phyloP scores from a whole-genome alignment of 2,797 vertebrate species.

The Tokudaia muenninki region DNA sequence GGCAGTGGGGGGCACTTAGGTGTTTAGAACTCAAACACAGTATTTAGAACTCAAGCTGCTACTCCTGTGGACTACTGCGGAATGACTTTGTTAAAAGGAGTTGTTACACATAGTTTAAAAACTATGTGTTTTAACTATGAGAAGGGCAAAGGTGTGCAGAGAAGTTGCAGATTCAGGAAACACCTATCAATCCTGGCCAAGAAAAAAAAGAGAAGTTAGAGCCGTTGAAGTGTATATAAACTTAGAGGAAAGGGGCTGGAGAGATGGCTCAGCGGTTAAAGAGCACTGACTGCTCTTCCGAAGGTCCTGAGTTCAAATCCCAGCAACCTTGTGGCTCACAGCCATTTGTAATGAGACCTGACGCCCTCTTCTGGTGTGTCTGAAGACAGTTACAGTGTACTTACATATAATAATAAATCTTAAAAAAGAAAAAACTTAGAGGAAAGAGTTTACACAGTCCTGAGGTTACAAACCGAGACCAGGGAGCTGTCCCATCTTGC shows the following conservation, averaged over 20 bases:
- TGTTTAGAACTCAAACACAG: neutral
- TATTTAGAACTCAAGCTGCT: neutral
- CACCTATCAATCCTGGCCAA: neutral
- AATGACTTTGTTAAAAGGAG: neutral
- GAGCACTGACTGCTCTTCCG: too few species aligned
- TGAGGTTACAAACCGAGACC: neutral
- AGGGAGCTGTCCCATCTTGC: neutral
- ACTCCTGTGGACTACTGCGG: neutral
- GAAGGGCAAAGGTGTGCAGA: neutral
- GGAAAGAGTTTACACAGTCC: neutral
- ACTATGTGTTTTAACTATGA: too few species aligned
- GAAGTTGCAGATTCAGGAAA: neutral
- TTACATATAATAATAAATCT: too few species aligned
- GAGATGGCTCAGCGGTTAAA: too few species aligned
- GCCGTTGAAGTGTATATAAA: neutral
- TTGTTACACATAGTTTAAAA: neutral
- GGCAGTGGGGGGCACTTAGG: neutral
- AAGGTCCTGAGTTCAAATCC: too few species aligned
- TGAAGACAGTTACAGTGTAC: too few species aligned
- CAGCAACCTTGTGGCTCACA: too few species aligned
- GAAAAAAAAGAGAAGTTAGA: neutral
- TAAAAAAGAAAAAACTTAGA: neutral
- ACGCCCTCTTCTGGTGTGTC: too few species aligned
- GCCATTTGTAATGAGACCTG: too few species aligned
- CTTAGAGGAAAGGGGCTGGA: neutral